Base-by-base conservation (phyloP, 2,888 invertebrate species). In the Agriotes lineatus region DNA sequence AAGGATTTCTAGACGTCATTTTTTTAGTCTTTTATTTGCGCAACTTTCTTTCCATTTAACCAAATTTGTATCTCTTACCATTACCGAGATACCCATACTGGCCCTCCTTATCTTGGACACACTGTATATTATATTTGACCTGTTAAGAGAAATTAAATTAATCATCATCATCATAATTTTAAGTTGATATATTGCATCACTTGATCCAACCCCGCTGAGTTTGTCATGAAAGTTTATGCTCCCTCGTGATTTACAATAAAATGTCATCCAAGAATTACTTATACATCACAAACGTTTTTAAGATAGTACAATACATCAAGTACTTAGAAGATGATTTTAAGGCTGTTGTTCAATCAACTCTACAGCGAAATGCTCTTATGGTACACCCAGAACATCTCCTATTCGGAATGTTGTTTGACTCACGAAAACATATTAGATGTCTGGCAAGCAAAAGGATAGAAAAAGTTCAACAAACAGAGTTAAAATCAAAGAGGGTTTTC, bases 251-350 rank as follows among this genome's bases (percentile, higher is more conserved):
- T 37, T n/a, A 37, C 37, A 9, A 37, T 37, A 9, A 37, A 37
- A 37, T 37, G 37, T 37, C 5, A 37, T 6, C n/a, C n/a, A 9
- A 37, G 7, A 37, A 37, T 37, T n/a, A 37, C n/a, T 10, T n/a
- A 37, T 37, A n/a, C 37, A 37, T 37, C 37, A n/a, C n/a, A n/a
- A n/a, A n/a, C n/a, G n/a, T 30, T 30, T 37, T 37, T 37, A 37
- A 37, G n/a, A n/a, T 37, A n/a, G 37, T 37, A 37, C 37, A 37
- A n/a, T 37, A n/a, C 37, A 37, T 6, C 37, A 37, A 37, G 37
- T 37, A 37, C 37, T 37, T 37, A n/a, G 37, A 37, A 9, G 37
- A 6, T 37, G 37, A 37, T 3, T n/a, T 37, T 37, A 37, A 37
- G 37, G 7, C 7, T 37, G n/a, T 37, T 37, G 37, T 37, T 7